Evolutionary conservation across 2,888 invertebrate species (phyloP).

Genomic region (Polymixis flavicincta): DNA sequence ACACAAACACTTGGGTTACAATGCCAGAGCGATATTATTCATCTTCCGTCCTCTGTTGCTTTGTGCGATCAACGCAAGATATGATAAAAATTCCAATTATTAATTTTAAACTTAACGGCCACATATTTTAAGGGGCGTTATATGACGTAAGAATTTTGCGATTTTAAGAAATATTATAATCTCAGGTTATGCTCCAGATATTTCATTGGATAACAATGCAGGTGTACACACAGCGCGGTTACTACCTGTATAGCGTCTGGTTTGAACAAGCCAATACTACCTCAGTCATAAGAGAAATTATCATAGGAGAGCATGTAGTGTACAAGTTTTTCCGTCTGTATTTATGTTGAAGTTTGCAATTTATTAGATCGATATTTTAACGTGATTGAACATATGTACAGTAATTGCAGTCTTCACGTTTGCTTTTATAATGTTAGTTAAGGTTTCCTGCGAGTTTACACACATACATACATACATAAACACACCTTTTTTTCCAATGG

Average conservation of each 20-base stretch:
- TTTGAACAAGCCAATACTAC: neutral
- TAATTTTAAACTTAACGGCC: conserved; percentile 23
- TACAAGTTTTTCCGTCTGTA: neutral
- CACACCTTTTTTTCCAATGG: too few relatives aligned
- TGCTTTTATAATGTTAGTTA: neutral
- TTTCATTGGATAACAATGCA: conserved; percentile 3
- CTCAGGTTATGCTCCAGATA: neutral
- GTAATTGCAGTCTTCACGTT: neutral
- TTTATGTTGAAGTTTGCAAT: neutral
- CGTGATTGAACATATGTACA: neutral
- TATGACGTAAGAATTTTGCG: conserved; percentile 8
- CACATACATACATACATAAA: too few relatives aligned
- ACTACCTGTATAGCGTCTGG: neutral
- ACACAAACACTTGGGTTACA: conserved; percentile 69
- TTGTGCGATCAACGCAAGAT: conserved; percentile 56
- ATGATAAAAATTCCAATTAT: conserved; percentile 58
- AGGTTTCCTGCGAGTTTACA: neutral
- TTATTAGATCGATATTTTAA: neutral
- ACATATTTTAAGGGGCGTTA: conserved; percentile 35
- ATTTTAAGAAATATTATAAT: neutral
- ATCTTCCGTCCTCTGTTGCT: conserved; percentile 52
- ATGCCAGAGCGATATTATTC: conserved; percentile 66
- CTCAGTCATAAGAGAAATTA: neutral
- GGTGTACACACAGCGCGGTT: neutral
- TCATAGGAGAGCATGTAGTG: neutral